Conservation (phyloP, 2,888 invertebrate genomes). For the Andrena minutula region DNA sequence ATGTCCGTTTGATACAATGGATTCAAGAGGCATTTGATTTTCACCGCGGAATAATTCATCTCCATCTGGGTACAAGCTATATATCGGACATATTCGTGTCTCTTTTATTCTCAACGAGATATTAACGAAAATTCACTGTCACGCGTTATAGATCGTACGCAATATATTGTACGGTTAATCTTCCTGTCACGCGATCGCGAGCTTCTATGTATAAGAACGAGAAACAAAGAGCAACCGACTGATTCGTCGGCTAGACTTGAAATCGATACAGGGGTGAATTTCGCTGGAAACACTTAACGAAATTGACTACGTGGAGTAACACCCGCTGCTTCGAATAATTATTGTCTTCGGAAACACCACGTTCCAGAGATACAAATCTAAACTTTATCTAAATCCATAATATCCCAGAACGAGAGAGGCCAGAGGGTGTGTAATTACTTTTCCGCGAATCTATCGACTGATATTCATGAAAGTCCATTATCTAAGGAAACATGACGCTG, state of each 20-base stretch:
- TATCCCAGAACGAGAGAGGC: not conserved
- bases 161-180: conserved; percentile 73
- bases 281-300: conserved; percentile 67
- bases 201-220: conserved; percentile 48
- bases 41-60: conserved; percentile 2
- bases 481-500: not conserved
- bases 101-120: conserved; percentile 45
- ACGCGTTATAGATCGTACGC: conserved; percentile 79
- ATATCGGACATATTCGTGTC: conserved; percentile 38
- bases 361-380: not conserved
- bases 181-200: conserved; percentile 79
- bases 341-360: not conserved
- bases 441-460: not conserved
- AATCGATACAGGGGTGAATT: conserved; percentile 69
- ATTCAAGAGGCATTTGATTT: not conserved
- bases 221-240: conserved; percentile 66
- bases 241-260: conserved; percentile 65
- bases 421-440: not conserved
- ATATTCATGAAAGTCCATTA: not conserved
- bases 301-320: conserved; percentile 58
- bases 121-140: conserved; percentile 71
- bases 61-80: not conserved
- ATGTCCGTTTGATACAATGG: not conserved
- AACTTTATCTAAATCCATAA: not conserved
- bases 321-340: conserved; percentile 54